These are phyloP conservation scores for Pachydiplax longipennis DNA, from an alignment of 2,888 invertebrate species.

Conservation along the genomic window DNA sequence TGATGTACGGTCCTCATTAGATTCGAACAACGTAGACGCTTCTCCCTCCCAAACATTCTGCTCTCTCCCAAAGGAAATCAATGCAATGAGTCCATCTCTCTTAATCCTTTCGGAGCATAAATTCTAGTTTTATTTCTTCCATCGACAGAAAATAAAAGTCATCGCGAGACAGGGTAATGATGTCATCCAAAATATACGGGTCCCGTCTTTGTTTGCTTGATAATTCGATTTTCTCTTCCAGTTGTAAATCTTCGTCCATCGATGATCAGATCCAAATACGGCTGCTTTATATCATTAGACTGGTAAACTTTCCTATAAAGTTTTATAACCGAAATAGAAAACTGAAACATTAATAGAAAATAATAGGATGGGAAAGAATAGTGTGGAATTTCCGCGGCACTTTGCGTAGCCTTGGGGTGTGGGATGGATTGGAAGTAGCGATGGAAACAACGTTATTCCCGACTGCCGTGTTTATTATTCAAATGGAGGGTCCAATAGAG, in stretches of 20 bases:
- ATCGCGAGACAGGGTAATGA: no score
- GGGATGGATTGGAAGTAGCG: neutral
- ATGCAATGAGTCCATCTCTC: neutral
- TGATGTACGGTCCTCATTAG: neutral
- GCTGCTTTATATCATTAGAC: no score
- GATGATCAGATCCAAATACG: no score
- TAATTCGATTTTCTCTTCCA: no score
- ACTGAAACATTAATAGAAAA: neutral
- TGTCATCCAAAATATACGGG: no score
- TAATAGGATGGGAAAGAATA: neutral
- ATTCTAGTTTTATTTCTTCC: neutral
- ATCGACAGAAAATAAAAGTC: no score
- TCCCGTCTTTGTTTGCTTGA: no score
- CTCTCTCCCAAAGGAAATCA: neutral
- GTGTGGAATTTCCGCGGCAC: neutral
- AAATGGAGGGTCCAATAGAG: slow-evolving; percentile 3
- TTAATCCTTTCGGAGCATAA: neutral
- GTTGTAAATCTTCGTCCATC: no score
- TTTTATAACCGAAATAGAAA: no score
- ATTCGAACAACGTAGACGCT: neutral
- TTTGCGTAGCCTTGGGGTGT: neutral
- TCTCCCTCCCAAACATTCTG: neutral
- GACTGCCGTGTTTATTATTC: slow-evolving; percentile 24
- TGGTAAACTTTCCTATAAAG: no score
- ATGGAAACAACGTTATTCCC: neutral